A percentile compares a stretch with the other conserved stretches of the same genome.
Conservation (phyloP, 2,888 invertebrate genomes). For the Tortricodes alternella region DNA sequence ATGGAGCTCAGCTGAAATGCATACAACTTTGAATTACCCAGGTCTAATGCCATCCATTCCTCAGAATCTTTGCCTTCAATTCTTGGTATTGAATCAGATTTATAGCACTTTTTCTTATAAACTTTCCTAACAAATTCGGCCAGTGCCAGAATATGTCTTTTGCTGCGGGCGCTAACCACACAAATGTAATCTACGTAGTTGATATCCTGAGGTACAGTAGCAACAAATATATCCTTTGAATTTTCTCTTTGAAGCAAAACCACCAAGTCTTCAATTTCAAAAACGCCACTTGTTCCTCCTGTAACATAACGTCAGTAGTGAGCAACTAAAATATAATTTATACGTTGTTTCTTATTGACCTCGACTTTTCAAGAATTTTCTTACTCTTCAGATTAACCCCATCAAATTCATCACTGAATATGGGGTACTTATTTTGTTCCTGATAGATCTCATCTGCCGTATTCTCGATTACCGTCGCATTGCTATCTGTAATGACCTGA, state of each 20-base stretch:
- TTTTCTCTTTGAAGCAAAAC: constrained; percentile 89
- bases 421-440: constrained; percentile 50
- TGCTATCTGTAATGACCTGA: constrained; percentile 87
- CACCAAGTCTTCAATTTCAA: constrained; percentile 93
- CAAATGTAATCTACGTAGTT: constrained; percentile 94
- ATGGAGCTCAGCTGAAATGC: not conserved
- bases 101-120: constrained; percentile 87
- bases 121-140: constrained; percentile 89
- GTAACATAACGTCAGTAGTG: constrained; percentile 38
- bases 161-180: constrained; percentile 88
- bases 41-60: constrained; percentile 95
- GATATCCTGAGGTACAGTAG: constrained; percentile 86
- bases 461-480: constrained; percentile 87
- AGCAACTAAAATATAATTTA: not conserved
- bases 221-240: constrained; percentile 91
- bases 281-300: constrained; percentile 94
- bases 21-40: constrained; percentile 82
- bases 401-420: constrained; percentile 84
- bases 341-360: too few relatives aligned
- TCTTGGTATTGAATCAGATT: constrained; percentile 86
- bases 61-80: constrained; percentile 89
- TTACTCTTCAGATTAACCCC: constrained; percentile 84
- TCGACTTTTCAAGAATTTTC: constrained; percentile 36
- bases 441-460: constrained; percentile 85
- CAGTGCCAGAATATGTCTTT: constrained; percentile 88